Base-by-base conservation (phyloP, 2,113 vertebrate species). In the Hippolais icterina region DNA sequence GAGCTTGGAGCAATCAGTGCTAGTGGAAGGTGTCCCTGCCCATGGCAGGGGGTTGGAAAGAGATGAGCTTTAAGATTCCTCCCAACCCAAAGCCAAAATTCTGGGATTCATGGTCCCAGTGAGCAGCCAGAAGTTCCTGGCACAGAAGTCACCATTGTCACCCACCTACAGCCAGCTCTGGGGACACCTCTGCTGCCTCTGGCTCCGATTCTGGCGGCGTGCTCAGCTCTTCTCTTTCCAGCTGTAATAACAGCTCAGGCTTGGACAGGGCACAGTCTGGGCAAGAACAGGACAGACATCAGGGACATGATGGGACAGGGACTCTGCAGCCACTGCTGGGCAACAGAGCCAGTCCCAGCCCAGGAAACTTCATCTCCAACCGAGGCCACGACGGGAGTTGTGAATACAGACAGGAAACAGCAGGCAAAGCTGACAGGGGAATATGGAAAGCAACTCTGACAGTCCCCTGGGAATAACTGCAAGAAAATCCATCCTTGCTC, bases 151-250 rank as follows among this genome's bases (percentile, higher is more conserved):
- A 49, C 31, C 41, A 9, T 69, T 3, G 33, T 42, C 87, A 89
- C 94, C 3, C 77, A 96, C 94, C 94, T 65, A 0, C 3, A 12
- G 76, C 41, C 8, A 46, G 68, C 25, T 72, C 46, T 8, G 12
- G 64, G 42, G 54, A 56, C 13, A 44, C 13, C 1, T 35, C 50
- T 6, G n/a, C 27, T 56, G 23, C 53, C 24, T 60, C 33, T 41
- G 68, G 33, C 23, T 23, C 66, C 0, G 3, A 19, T 24, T 50
- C 42, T 0, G 0, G 12, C 0, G 0, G n/a, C 0, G 1, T 0
- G 7, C 35, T 44, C 5, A 19, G 74, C 33, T 91, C 83, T 15
- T 74, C 93, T 17, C 53, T 57, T 27, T 90, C 93, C 4, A 92
- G n/a, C 39, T 21, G 5, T 13, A 49, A 2, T 2, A 96, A 41